Base-by-base conservation (phyloP, 1,140 invertebrate species). In the Andrena cerasifolii region DNA sequence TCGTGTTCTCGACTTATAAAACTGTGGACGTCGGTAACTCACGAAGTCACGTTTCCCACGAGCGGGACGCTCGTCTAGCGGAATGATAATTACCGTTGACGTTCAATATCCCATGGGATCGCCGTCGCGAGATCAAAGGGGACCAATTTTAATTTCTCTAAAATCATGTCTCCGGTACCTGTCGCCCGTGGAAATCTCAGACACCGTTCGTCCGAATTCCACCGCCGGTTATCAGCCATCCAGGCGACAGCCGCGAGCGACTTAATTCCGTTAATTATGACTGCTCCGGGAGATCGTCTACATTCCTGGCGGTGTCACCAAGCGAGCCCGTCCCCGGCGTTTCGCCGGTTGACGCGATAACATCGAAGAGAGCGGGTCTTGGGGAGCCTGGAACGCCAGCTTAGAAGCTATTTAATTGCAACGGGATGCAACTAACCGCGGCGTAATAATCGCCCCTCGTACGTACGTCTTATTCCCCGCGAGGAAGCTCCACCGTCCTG, bases 31-130 rank as follows among this genome's bases (percentile, higher is more conserved):
- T 40, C 36, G 36, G 36, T 40, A 40, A 63, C 71, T 36, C 65
- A 40, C 79, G 75, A 82, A 78, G 31, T 72, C 79, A 79, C 78
- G 66, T 83, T 83, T 87, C 86, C 79, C 82, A 84, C 84, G 82
- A 66, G 65, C 53, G 58, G 66, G 67, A 75, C 54, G 70, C 63
- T n/a, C 66, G 66, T 14, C 2, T 75, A 77, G 61, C 65, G 68
- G 80, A 79, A 80, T 82, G 79, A 83, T 80, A 83, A 83, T 82
- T 79, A 81, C 80, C 67, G 71, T 56, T 43, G 71, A 49, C 10
- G 14, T 16, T 33, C 47, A 49, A 59, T 49, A 59, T 54, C 24
- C 26, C 26, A 47, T 51, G 47, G 61, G 43, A 14, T 24, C 28
- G 4, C 1, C n/a, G 16, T n/a, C 26, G 1, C n/a, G 40, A 51